Evolutionary conservation across 2,888 invertebrate species (phyloP), one percentile per base, ranked within the genome.

Genomic region (Griposia aprilina): DNA sequence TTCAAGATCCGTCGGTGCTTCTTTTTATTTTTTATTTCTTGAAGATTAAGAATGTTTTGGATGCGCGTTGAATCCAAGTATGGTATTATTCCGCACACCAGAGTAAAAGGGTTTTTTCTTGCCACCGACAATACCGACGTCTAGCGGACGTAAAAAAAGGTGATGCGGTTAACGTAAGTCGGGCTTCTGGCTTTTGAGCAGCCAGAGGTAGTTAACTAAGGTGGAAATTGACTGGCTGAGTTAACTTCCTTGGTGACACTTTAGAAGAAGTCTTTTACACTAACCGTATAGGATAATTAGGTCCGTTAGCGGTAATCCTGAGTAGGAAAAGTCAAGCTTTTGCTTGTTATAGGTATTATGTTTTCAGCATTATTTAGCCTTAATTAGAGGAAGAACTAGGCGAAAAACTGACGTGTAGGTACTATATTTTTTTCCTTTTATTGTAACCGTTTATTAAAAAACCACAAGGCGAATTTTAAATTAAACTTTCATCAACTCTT

Each of bases 31-130:
- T 76, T 65, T 63, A 63, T 74, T 69, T 36, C 60, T 74, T 52
- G 13, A 30, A 60, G 20, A 55, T 71, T 74, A 62, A 76, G 52
- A 79, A 86, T 79, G 83, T 74, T 71, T 67, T 52, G 71, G 74
- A 83, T 66, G 74, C 65, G 60, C 50, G 41, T 69, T 83, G 60
- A 88, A 85, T 81, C 80, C 81, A 5, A 78, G 83, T 78, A 86
- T 30, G 87, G 84, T 57, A 69, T 83, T 85, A 74, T 85, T 75
- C 72, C 3, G 63, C 75, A 41, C 41, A 57, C 23, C 15, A 45
- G 52, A 65, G 63, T 45, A 57, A 83, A 79, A 57, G 23, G 50
- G 23, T 36, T 72, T 74, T 84, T 69, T 69, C 52, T 69, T 69
- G 17, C 65, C 10, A 55, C 85, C 62, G 82, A 60, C 75, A 82